Evolutionary conservation across 2,888 invertebrate genomes (phyloP).

Genomic region (Agrilus mali): DNA sequence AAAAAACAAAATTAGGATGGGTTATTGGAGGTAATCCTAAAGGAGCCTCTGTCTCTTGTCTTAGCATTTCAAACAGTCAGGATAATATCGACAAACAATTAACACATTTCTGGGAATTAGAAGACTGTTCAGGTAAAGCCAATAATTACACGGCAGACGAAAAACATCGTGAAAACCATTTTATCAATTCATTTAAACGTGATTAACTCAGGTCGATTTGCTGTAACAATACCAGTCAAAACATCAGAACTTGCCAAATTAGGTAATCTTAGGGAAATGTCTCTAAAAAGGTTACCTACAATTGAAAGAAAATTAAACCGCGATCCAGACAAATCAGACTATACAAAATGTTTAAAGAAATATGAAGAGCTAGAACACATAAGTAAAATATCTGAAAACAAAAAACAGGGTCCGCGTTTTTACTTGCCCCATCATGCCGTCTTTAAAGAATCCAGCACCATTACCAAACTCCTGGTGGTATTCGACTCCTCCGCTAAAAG

Average conservation of each 20-base stretch:
- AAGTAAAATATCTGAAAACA: constrained; percentile 1
- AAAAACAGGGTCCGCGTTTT: constrained; percentile 3
- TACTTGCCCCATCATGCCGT: constrained; percentile 22
- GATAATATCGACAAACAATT: background rate
- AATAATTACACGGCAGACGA: constrained; percentile 1
- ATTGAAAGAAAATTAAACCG: too few species aligned
- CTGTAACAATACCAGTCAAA: constrained; percentile 7
- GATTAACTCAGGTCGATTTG: constrained; percentile 3
- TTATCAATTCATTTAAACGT: constrained; percentile 1
- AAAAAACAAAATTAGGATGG: constrained; percentile 6
- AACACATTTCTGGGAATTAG: constrained; percentile 8
- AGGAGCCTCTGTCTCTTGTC: too few species aligned
- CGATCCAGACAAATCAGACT: background rate
- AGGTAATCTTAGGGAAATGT: constrained; percentile 4
- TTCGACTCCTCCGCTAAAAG: constrained; percentile 20
- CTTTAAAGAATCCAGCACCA: constrained; percentile 13
- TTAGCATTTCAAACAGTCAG: too few species aligned
- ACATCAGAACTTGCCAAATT: background rate
- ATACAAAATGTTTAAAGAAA: constrained; percentile 11
- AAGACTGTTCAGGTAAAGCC: background rate
- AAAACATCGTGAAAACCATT: constrained; percentile 7
- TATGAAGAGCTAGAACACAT: constrained; percentile 16
- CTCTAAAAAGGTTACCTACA: constrained; percentile 1
- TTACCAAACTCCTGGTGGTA: constrained; percentile 20
- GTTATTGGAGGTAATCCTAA: background rate